These are phyloP conservation scores for Cavia porcellus DNA, from an alignment of 2,113 vertebrate genomes.

Conservation along the genomic window DNA sequence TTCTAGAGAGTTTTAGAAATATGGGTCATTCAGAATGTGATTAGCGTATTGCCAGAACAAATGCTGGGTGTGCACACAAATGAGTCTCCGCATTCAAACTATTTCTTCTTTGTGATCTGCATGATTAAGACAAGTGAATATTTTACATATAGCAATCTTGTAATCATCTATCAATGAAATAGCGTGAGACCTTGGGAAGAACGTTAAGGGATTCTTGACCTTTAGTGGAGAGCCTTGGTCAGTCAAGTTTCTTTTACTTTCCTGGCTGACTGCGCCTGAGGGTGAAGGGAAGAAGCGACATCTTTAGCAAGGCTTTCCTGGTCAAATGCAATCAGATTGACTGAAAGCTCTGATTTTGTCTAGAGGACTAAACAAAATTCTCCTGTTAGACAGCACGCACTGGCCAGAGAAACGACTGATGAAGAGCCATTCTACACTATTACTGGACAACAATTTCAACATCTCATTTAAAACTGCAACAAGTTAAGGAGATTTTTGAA, in stretches of 20 bases:
- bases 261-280: slow-evolving; percentile 66
- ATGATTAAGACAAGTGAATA: neutral
- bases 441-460: slow-evolving; percentile 26
- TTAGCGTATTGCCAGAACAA: neutral
- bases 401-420: slow-evolving; percentile 19
- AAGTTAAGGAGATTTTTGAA: slow-evolving; percentile 66
- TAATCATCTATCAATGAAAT: neutral
- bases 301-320: neutral
- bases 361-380: neutral
- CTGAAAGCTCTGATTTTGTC: slow-evolving; percentile 64
- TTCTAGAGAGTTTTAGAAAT: neutral
- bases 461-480: slow-evolving; percentile 77
- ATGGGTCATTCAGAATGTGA: too few relatives aligned
- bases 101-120: neutral
- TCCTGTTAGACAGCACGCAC: neutral
- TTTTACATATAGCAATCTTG: neutral
- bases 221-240: neutral
- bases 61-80: fast-evolving
- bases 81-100: fast-evolving
- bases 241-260: slow-evolving; percentile 18
- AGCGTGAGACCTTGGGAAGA: neutral
- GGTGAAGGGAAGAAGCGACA: slow-evolving; percentile 62
- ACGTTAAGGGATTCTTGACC: slow-evolving; percentile 2
- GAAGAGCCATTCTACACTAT: neutral
- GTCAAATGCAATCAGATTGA: slow-evolving; percentile 80